phyloP scores from a whole-genome alignment of 1,140 invertebrate genomes.

The Seison nebaliae region DNA sequence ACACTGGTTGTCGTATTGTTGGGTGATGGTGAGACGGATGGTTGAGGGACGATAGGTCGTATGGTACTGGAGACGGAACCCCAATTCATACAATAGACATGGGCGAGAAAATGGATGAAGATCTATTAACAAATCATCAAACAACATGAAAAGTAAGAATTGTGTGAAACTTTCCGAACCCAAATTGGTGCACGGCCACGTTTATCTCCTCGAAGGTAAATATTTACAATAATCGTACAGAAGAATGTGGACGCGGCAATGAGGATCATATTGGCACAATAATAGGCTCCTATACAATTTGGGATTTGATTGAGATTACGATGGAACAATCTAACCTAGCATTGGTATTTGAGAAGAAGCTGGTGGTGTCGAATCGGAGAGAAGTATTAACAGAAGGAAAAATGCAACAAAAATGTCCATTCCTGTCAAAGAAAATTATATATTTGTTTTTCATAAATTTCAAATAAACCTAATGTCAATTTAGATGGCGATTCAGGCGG shows the following conservation, averaged over 20 bases:
- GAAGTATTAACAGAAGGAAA: constrained; percentile 11
- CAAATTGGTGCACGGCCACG: no score
- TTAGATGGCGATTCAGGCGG: constrained; percentile 17
- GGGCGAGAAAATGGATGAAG: no score
- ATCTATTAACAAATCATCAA: no score
- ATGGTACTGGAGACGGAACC: no score
- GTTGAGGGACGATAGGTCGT: no score
- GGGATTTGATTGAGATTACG: not conserved
- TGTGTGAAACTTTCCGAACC: no score
- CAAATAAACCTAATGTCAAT: constrained; percentile 15
- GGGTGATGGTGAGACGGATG: no score
- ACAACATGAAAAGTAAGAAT: no score
- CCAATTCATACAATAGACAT: no score
- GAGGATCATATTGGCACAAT: constrained; percentile 29
- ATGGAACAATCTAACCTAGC: not conserved
- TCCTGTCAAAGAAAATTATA: constrained; percentile 15
- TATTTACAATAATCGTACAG: constrained; percentile 25
- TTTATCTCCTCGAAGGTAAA: constrained; percentile 23
- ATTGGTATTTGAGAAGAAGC: no score
- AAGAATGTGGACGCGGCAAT: constrained; percentile 28
- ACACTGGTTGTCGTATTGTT: no score
- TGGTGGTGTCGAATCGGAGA: no score
- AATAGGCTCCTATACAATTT: constrained; percentile 23
- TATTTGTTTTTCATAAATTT: constrained; percentile 16
- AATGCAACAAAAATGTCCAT: constrained; percentile 14